These are phyloP conservation scores for Bombus superbus DNA, from an alignment of 1,140 invertebrate species.

Conservation along the genomic window DNA sequence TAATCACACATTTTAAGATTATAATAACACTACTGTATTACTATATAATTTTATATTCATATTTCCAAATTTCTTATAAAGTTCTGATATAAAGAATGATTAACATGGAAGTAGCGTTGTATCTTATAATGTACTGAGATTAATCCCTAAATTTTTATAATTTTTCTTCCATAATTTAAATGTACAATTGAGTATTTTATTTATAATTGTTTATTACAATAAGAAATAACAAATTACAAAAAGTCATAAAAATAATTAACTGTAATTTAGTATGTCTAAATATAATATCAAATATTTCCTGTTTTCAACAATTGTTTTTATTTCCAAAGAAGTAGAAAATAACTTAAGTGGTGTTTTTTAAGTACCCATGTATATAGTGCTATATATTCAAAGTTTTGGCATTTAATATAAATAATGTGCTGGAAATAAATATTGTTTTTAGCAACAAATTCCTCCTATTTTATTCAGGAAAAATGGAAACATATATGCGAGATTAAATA, in stretches of 20 bases:
- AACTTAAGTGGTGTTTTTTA: not conserved
- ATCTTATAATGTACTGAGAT: not conserved
- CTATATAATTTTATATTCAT: not conserved
- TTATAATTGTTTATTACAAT: not conserved
- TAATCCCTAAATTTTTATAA: not conserved
- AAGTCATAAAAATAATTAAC: conserved; percentile 38
- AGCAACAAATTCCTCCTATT: not conserved
- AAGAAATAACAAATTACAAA: not conserved
- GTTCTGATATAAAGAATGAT: not conserved
- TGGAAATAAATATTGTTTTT: conserved; percentile 30
- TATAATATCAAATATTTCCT: not conserved
- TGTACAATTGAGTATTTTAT: not conserved
- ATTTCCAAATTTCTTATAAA: not conserved
- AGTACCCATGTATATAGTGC: not conserved
- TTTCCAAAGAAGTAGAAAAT: conserved; percentile 10
- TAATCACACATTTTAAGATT: not conserved
- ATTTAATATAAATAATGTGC: conserved; percentile 33
- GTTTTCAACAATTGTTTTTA: not conserved
- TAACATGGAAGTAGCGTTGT: not conserved
- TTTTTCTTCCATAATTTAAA: not conserved
- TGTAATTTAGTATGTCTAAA: conserved; percentile 7
- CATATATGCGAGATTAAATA: not conserved
- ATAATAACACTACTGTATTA: not conserved
- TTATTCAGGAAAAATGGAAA: not conserved
- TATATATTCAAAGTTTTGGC: not conserved